Base-by-base conservation (phyloP, 1,140 invertebrate genomes). In the Melipona quadrifasciata region DNA sequence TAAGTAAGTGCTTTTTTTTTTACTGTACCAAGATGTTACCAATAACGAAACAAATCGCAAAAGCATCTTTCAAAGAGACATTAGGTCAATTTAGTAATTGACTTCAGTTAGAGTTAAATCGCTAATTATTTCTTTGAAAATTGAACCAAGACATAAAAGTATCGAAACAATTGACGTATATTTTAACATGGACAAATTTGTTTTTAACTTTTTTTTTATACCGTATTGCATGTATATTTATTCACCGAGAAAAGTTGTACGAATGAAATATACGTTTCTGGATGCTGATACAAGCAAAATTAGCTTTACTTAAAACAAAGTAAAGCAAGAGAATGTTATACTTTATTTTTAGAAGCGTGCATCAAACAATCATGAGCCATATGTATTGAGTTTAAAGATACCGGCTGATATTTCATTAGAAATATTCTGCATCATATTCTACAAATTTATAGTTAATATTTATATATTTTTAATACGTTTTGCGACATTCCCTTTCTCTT, bases 341-440 rank as follows among this genome's bases (percentile, higher is more conserved):
- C n/a, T 80, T 79, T 53, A 16, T 64, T 39, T 58, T 58, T 61
- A 8, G 24, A 53, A 3, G 2, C 4, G 34, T 31, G 39, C 21
- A 71, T 61, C 74, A 34, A 61, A 2, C 39, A 83, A 77, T 55
- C 77, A 10, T 34, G 39, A 81, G 31, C 65, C 57, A 70, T 61
- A 61, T 68, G 2, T 78, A 34, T n/a, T 57, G 55, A 53, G 57
- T 11, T 64, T 31, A 70, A 80, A 24, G 34, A 64, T 75, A 51
- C 51, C 51, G 71, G 86, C 84, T 88, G 79, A 89, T 86, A 65
- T 80, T 85, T 51, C 80, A 82, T 82, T 88, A 65, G 14, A 17
- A 27, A 31, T 65, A 51, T 47, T 80, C 39, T 53, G 77, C n/a
- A 34, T 53, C 31, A n/a, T n/a, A n/a, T n/a, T n/a, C n/a, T n/a